These are phyloP conservation scores for Halesus radiatus DNA, from an alignment of 1,140 invertebrate species.

Conservation along the genomic window DNA sequence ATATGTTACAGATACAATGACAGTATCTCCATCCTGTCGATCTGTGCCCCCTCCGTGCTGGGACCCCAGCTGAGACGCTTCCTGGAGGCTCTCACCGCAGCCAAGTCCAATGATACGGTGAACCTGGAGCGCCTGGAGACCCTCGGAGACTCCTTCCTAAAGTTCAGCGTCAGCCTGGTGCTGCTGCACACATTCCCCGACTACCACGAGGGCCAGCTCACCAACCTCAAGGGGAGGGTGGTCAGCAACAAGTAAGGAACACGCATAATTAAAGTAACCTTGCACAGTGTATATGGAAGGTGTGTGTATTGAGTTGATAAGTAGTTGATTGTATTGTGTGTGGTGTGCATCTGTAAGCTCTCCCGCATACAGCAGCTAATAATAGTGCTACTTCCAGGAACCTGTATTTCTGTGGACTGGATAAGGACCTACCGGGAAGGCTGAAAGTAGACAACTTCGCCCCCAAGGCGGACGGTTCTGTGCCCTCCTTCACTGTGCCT, in stretches of 20 bases:
- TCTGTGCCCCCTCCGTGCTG: background rate
- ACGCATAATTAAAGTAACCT: too few species aligned
- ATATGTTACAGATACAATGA: conserved; percentile 60
- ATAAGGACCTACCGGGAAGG: conserved; percentile 69
- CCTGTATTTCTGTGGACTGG: conserved; percentile 63
- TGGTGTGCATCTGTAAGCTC: too few species aligned
- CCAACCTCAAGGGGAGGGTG: conserved; percentile 80
- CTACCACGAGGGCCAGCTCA: conserved; percentile 84
- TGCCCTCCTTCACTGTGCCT: conserved; percentile 75
- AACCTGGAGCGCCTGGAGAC: conserved; percentile 89
- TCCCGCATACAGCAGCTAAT: too few species aligned
- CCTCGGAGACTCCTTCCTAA: conserved; percentile 91
- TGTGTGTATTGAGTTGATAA: too few species aligned
- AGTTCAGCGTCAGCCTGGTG: conserved; percentile 82
- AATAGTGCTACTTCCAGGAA: conserved; percentile 67
- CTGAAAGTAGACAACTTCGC: conserved; percentile 78
- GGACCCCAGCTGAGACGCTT: conserved; percentile 66
- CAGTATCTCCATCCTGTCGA: conserved; percentile 33
- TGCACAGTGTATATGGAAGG: too few species aligned
- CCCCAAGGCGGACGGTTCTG: conserved; percentile 77
- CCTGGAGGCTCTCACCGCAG: conserved; percentile 79
- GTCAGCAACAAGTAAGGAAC: conserved; percentile 83
- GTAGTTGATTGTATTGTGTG: too few species aligned
- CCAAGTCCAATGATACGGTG: conserved; percentile 81
- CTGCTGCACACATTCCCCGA: conserved; percentile 79